Percentiles rank a stretch among this genome's conserved stretches.
These are phyloP conservation scores for Ctenosaura bakeri DNA, from an alignment of 2,797 vertebrate genomes.

Conservation along the genomic window DNA sequence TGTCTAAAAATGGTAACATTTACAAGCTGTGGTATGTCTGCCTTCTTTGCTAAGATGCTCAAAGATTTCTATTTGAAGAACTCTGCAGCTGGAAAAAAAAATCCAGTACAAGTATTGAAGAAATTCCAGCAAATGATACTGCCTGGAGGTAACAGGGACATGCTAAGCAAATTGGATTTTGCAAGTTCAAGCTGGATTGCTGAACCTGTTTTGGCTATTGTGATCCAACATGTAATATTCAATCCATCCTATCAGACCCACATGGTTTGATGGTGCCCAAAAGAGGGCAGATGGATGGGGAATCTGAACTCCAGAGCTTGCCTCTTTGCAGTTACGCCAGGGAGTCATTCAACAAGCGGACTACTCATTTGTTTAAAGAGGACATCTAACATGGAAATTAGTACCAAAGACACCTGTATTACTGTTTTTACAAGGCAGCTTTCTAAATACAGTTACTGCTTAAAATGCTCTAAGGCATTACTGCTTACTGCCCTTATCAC, in stretches of 20 bases:
- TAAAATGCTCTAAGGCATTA: conserved; percentile 24
- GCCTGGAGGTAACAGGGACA: neutral
- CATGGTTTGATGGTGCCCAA: neutral
- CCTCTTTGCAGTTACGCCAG: neutral
- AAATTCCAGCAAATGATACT: neutral
- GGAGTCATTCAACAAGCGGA: conserved; percentile 10
- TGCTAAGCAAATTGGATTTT: neutral
- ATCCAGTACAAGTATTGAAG: neutral
- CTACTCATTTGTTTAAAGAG: conserved; percentile 52
- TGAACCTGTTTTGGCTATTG: neutral
- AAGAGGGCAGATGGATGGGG: neutral
- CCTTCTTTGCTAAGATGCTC: neutral
- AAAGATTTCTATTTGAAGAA: neutral
- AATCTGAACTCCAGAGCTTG: neutral
- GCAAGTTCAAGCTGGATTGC: neutral
- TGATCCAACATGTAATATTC: neutral
- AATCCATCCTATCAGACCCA: neutral
- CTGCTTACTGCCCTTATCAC: conserved; percentile 21
- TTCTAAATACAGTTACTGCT: conserved; percentile 8
- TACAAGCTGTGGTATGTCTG: neutral
- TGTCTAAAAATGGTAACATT: neutral
- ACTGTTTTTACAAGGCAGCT: conserved; percentile 39
- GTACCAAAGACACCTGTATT: conserved; percentile 38
- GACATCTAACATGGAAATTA: conserved; percentile 39
- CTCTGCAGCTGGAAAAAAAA: neutral